Evolutionary conservation across 2,888 invertebrate genomes (phyloP), one percentile per base, ranked within the genome.

Genomic region (Phengaris arion): DNA sequence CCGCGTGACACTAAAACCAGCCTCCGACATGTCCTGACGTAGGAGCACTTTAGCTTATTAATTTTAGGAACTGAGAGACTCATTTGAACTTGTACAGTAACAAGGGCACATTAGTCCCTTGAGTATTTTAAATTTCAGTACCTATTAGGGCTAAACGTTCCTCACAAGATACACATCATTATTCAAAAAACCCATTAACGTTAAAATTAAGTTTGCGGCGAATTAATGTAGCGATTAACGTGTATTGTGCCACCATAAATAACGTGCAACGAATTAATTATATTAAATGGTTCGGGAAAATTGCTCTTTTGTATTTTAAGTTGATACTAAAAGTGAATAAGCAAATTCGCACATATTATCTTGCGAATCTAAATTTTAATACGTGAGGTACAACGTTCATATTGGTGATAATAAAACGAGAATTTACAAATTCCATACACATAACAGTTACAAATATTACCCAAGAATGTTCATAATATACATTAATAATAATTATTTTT

Each of bases 191-290:
- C 48, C 51, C 52, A 51, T 48, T 52, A 70, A 51, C 70, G 51
- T 70, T 70, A 70, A 70, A 70, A 70, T 70, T n/a, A 70, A 70
- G 52, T 70, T 70, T 48, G 70, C 51, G 48, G 70, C 15, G 52
- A 70, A 70, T 70, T 70, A 70, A 70, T 70, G 51, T 12, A 22
- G 70, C 70, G 70, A 70, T 70, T 70, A 70, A 70, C 70, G 51
- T 70, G 22, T 70, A 70, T 52, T 70, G 70, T 70, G 48, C 70
- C 51, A 6, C 10, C 70, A 51, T 22, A 52, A 51, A 46, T 48
- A 46, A 70, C 70, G 70, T 22, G 70, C 52, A 51, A 51, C 70
- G 52, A 70, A 70, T 70, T 70, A 51, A 70, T 70, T 51, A 51
- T 70, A 70, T 10, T 48, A 45, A 51, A 70, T 70, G 52, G 48